Evolutionary conservation across 2,797 vertebrate species (phyloP).

Genomic region (Enteromius afrohamiltoni): DNA sequence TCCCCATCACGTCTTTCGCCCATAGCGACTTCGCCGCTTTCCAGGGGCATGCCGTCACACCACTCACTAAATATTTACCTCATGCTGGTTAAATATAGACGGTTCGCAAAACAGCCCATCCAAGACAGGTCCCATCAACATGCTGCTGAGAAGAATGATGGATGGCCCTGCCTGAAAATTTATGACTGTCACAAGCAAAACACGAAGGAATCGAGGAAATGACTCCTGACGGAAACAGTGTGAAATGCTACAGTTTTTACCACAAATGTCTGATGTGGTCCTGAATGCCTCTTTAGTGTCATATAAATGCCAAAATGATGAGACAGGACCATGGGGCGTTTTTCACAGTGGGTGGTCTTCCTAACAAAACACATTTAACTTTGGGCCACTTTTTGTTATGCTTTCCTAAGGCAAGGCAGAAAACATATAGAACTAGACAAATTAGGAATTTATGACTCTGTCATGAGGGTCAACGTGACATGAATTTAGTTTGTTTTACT

Average conservation of each 20-base stretch:
- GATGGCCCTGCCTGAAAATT: conserved; percentile 40
- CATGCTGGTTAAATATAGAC: conserved; percentile 57
- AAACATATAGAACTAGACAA: background rate
- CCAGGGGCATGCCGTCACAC: conserved; percentile 4
- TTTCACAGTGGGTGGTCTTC: conserved; percentile 33
- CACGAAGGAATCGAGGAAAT: conserved; percentile 49
- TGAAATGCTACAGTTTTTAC: conserved; percentile 41
- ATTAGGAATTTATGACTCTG: background rate
- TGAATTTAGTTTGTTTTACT: background rate
- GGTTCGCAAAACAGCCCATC: conserved; percentile 28
- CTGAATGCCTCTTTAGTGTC: conserved; percentile 34
- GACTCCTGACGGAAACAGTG: conserved; percentile 57
- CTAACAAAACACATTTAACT: conserved; percentile 35
- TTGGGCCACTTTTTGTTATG: conserved; percentile 27
- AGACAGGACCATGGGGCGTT: conserved; percentile 37
- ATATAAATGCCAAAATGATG: conserved; percentile 56
- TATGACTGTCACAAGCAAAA: conserved; percentile 40
- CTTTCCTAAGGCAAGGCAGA: conserved; percentile 5
- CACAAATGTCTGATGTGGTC: conserved; percentile 40
- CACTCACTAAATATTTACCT: conserved; percentile 60
- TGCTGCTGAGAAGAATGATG: conserved; percentile 55
- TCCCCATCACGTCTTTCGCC: conserved; percentile 46
- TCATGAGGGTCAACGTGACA: background rate
- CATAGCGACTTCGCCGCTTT: conserved; percentile 30
- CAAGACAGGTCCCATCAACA: conserved; percentile 37